Conservation (phyloP, 2,888 invertebrate genomes). For the Parochlus steinenii region DNA sequence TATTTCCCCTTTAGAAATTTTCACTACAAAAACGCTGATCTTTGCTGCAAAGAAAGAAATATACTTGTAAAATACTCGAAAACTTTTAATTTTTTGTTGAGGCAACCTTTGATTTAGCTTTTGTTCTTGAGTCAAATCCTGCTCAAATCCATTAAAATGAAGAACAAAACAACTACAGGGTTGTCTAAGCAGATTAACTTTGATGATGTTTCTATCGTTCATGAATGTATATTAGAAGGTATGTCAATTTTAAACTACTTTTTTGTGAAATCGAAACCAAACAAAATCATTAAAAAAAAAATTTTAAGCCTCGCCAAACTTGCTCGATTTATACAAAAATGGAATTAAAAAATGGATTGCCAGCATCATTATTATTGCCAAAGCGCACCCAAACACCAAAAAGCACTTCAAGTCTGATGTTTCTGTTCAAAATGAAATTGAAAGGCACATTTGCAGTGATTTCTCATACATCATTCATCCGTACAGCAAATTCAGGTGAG, state of each 20-base stretch:
- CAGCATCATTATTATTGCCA: constrained; percentile 1
- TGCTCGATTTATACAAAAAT: no score
- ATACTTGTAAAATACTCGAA: no score
- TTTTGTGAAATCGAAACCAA: not conserved
- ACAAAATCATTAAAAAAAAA: no score
- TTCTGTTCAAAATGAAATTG: constrained; percentile 13
- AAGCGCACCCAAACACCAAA: constrained; percentile 8
- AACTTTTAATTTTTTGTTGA: no score
- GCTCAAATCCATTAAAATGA: no score
- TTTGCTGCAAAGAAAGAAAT: no score
- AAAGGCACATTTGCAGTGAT: constrained; percentile 15
- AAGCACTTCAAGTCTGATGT: constrained; percentile 10
- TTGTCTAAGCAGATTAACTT: constrained; percentile 5
- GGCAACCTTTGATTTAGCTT: no score
- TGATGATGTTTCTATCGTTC: constrained; percentile 8
- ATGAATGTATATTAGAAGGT: constrained; percentile 9
- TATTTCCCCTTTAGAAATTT: no score
- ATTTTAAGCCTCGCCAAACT: no score
- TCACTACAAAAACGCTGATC: no score
- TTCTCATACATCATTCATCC: constrained; percentile 25
- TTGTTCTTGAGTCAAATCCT: no score
- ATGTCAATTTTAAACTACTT: not conserved
- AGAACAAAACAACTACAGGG: no score
- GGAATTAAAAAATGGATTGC: not conserved
- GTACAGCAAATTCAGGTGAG: constrained; percentile 21